Base-by-base conservation (phyloP, 2,113 vertebrate species). In the Bufo bufo region DNA sequence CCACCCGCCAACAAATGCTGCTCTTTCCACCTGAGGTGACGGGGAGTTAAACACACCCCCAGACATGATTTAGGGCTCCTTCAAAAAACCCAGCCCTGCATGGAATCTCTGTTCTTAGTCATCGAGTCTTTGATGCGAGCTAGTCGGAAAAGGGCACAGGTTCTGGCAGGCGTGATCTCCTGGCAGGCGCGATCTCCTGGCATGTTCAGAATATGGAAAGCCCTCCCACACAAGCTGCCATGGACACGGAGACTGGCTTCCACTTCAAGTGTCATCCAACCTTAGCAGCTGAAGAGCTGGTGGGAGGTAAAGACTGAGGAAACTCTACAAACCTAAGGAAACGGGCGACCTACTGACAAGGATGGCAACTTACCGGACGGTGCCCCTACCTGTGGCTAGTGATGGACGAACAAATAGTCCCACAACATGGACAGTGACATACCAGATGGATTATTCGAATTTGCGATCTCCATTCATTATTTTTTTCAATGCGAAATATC, bases 91-190 rank as follows among this genome's bases (percentile, higher is more conserved):
- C 47, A 77, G 45, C 80, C 81, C 87, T 13, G 58, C 10, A 52
- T 77, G 87, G 45, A 83, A 83, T 56, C 87, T 87, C 69, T 77
- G 9, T 1, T 83, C 87, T 88, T 84, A 88, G 87, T 83, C 87
- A 83, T 49, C 10, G 69, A 77, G 87, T 54, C 71, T 88, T 83
- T 88, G 87, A 88, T 83, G 80, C 54, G 10, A 50, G 87, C 7
- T 74, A 19, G 71, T 75, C 56, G 80, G 87, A 88, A 84, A 75
- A 87, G 86, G 66, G 65, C 79, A 82, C 66, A 47, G 54, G 56
- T 61, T n/a, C 80, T 84, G 87, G 87, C 87, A 83, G 77, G 11
- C 14, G 43, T 12, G 71, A 14, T 9, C 85, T 56, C 61, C 50
- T 87, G 85, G 85, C 85, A 71, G 45, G 63, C 33, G 33, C 1